Evolutionary conservation across 2,113 vertebrate genomes (phyloP).

Genomic region (Petromus typicus): DNA sequence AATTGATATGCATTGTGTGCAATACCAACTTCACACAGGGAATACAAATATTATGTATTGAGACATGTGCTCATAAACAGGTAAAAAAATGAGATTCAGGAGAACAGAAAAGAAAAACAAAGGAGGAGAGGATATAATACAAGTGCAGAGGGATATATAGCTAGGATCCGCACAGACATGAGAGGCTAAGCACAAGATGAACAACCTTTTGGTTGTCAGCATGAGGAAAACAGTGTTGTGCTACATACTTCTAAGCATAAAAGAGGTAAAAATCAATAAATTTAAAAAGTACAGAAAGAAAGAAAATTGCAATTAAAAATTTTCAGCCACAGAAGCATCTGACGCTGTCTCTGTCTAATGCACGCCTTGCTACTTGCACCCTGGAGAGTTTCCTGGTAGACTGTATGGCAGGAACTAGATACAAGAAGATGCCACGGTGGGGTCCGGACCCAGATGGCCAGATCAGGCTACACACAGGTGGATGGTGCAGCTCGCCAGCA

Average conservation of each 20-base stretch:
- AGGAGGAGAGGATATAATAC: no score
- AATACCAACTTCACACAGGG: background rate
- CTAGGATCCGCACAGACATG: rapidly evolving
- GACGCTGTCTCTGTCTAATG: rapidly evolving
- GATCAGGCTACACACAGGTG: background rate
- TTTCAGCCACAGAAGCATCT: no score
- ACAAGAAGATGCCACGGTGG: background rate
- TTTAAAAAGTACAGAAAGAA: background rate
- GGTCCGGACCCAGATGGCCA: rapidly evolving
- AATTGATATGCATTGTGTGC: background rate
- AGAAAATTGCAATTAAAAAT: background rate
- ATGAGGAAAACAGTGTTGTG: background rate
- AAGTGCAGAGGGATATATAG: background rate
- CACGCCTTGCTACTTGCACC: no score
- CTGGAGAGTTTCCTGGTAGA: background rate
- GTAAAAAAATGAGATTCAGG: background rate
- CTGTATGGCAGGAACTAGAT: rapidly evolving
- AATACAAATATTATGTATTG: background rate
- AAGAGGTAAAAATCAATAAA: background rate
- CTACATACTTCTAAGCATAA: background rate
- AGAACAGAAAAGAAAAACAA: background rate
- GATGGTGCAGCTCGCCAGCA: rapidly evolving
- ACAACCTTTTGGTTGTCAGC: background rate
- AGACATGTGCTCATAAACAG: background rate
- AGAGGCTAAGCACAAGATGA: background rate